Evolutionary conservation across 2,888 invertebrate species (phyloP).

Genomic region (Anorthoa munda): DNA sequence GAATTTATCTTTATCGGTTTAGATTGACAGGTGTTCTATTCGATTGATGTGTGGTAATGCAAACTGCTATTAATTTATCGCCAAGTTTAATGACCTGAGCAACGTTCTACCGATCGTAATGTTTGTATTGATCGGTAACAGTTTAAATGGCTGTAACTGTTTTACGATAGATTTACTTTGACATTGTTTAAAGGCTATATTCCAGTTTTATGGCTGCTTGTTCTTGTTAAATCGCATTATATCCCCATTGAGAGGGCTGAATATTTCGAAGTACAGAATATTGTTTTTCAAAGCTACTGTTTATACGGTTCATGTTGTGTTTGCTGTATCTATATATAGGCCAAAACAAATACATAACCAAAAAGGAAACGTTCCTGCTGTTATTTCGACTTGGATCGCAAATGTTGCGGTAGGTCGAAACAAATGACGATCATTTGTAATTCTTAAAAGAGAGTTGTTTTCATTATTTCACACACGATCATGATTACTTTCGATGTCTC

Average conservation of each 20-base stretch:
- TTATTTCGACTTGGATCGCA: slow-evolving; percentile 1
- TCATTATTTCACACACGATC: slow-evolving; percentile 50
- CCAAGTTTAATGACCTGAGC: slow-evolving; percentile 70
- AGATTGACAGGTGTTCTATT: slow-evolving; percentile 78
- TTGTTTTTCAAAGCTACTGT: slow-evolving; percentile 46
- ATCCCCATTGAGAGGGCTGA: slow-evolving; percentile 72
- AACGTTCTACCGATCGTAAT: slow-evolving; percentile 74
- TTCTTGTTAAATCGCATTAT: slow-evolving; percentile 79
- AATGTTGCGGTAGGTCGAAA: slow-evolving; percentile 16
- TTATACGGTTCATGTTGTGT: background rate
- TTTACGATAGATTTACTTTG: slow-evolving; percentile 84
- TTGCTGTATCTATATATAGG: background rate
- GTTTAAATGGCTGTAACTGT: slow-evolving; percentile 78
- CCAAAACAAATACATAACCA: background rate
- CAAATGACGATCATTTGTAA: slow-evolving; percentile 11
- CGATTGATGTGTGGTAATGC: slow-evolving; percentile 78
- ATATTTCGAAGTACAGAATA: slow-evolving; percentile 66
- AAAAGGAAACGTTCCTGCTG: background rate
- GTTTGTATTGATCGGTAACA: slow-evolving; percentile 78
- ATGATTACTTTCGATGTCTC: slow-evolving; percentile 45
- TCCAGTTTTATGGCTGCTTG: slow-evolving; percentile 81
- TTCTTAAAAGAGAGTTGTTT: slow-evolving; percentile 33
- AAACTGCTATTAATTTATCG: slow-evolving; percentile 80
- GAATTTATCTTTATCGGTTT: slow-evolving; percentile 76
- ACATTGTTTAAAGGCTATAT: slow-evolving; percentile 84